Percentiles rank a stretch among this genome's conserved stretches.
phyloP scores from a whole-genome alignment of 2,113 vertebrate species.

The Callocephalon fimbriatum region DNA sequence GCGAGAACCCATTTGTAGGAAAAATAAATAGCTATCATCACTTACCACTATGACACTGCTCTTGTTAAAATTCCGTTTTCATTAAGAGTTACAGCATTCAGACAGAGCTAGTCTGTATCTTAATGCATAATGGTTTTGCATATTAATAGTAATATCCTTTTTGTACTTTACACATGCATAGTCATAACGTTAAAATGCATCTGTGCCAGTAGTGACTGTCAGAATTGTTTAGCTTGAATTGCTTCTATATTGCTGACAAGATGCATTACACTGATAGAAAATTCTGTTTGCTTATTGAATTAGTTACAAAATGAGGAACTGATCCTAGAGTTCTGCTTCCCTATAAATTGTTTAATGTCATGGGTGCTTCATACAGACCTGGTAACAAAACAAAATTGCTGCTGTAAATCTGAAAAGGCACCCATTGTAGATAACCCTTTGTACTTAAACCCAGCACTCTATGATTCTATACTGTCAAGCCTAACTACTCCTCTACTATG shows the following conservation, averaged over 20 bases:
- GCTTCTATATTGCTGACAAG: neutral
- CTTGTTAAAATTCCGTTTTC: conserved; percentile 27
- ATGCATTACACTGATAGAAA: neutral
- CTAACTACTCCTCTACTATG: rapidly evolving
- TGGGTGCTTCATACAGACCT: neutral
- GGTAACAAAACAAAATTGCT: neutral
- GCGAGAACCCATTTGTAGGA: neutral
- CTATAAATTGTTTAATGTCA: neutral
- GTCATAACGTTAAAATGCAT: neutral
- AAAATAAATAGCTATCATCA: neutral
- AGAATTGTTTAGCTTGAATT: neutral
- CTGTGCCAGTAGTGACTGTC: neutral
- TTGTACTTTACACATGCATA: neutral
- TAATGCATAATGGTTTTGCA: neutral
- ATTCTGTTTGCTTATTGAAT: neutral
- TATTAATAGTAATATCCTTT: neutral
- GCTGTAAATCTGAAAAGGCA: neutral
- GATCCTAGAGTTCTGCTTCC: neutral
- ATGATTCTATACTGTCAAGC: neutral
- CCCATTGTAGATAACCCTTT: neutral
- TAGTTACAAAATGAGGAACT: neutral
- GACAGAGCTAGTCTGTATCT: neutral
- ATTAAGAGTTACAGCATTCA: conserved; percentile 5
- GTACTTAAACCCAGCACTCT: rapidly evolving
- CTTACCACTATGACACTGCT: neutral